These are phyloP conservation scores for Electrophaes corylata DNA, from an alignment of 2,888 invertebrate genomes.

Conservation along the genomic window DNA sequence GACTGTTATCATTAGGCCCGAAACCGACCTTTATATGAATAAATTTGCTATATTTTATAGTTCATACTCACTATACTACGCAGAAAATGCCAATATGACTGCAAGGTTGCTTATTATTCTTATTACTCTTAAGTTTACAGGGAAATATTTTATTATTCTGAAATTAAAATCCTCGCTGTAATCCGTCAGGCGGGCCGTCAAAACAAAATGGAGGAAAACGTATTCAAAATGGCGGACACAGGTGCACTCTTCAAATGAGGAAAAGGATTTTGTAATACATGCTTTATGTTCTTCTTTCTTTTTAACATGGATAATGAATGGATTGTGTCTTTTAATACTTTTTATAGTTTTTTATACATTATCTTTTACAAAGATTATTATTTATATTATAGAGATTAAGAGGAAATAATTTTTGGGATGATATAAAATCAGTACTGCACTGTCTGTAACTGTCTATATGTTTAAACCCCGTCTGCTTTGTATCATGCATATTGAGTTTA, in stretches of 20 bases:
- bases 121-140: slow-evolving; percentile 31
- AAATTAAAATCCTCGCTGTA: slow-evolving; percentile 65
- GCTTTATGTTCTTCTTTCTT: slow-evolving; percentile 35
- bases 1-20: too few relatives aligned
- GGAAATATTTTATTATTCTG: slow-evolving; percentile 73
- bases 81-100: too few relatives aligned
- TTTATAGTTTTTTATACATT: too few relatives aligned
- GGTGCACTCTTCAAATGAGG: slow-evolving; percentile 60
- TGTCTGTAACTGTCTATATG: not conserved
- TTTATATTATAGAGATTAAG: too few relatives aligned
- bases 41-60: not conserved
- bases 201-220: slow-evolving; percentile 61
- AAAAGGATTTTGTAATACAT: slow-evolving; percentile 48
- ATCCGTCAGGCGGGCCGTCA: slow-evolving; percentile 69
- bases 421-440: too few relatives aligned
- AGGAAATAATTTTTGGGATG: too few relatives aligned
- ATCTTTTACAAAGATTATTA: too few relatives aligned
- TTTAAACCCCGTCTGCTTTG: not conserved
- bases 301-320: not conserved
- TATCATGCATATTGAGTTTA: not conserved
- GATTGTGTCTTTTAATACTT: not conserved
- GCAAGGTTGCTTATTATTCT: not conserved
- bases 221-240: slow-evolving; percentile 63
- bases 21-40: not conserved
- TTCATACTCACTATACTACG: not conserved